A percentile compares a stretch with the other conserved stretches of the same genome.
Evolutionary conservation across 2,888 invertebrate species (phyloP).

Genomic region (Hemithea aestivaria): DNA sequence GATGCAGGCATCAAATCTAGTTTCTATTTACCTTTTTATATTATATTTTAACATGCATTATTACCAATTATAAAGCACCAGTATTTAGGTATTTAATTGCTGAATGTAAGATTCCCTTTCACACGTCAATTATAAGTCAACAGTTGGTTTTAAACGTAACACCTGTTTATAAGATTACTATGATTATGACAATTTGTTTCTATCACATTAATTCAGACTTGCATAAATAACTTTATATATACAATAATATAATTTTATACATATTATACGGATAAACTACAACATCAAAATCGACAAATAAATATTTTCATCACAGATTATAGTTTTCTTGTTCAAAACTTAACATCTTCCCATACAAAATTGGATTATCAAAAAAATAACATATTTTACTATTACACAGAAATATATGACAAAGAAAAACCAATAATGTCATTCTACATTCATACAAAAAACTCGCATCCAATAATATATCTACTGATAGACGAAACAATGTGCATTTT

Average conservation of each 20-base stretch:
- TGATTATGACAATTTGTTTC: constrained; percentile 50
- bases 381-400: not conserved
- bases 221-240: constrained; percentile 27
- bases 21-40: too few relatives aligned
- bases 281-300: constrained; percentile 18
- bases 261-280: constrained; percentile 18
- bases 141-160: constrained; percentile 14
- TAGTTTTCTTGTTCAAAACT: constrained; percentile 9
- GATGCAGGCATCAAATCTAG: too few relatives aligned
- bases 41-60: not conserved
- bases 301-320: constrained; percentile 25
- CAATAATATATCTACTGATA: too few relatives aligned
- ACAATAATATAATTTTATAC: constrained; percentile 22
- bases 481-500: too few relatives aligned
- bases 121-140: constrained; percentile 3
- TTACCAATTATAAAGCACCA: not conserved
- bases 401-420: constrained; percentile 5
- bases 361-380: constrained; percentile 3
- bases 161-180: constrained; percentile 29
- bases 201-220: constrained; percentile 47
- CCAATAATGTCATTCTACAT: constrained; percentile 10
- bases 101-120: constrained; percentile 1
- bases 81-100: not conserved
- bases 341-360: constrained; percentile 8
- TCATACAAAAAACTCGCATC: too few relatives aligned